Evolutionary conservation across 1,140 invertebrate genomes (phyloP).

Genomic region (Caenorhabditis remanei): DNA sequence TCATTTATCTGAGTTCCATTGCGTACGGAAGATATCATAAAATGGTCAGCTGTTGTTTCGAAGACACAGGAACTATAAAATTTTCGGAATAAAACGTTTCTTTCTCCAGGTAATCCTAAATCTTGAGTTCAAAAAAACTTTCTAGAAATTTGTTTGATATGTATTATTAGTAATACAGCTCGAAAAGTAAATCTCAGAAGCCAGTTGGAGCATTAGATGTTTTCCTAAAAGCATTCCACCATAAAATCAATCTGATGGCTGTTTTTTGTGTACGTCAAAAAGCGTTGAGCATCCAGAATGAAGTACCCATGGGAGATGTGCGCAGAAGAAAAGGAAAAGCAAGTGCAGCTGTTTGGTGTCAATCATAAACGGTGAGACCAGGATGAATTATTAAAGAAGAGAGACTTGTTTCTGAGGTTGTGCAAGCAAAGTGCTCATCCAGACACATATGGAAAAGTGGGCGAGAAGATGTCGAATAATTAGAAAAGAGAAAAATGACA

Average conservation of each 20-base stretch:
- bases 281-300: slow-evolving; percentile 41
- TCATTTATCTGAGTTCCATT: too few species aligned
- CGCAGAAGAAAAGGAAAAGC: slow-evolving; percentile 19
- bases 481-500: slow-evolving; percentile 11
- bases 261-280: slow-evolving; percentile 50
- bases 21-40: too few species aligned
- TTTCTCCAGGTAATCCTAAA: too few species aligned
- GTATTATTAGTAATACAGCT: too few species aligned
- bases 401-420: background rate
- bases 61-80: too few species aligned
- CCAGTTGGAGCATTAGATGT: background rate
- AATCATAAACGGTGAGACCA: slow-evolving; percentile 34
- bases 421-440: background rate
- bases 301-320: slow-evolving; percentile 52
- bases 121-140: too few species aligned
- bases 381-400: slow-evolving; percentile 38
- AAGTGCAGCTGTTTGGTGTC: slow-evolving; percentile 44
- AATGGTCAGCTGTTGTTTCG: too few species aligned
- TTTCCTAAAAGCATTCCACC: slow-evolving; percentile 38
- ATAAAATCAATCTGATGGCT: slow-evolving; percentile 53
- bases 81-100: too few species aligned
- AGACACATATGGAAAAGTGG: slow-evolving; percentile 28
- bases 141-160: too few species aligned
- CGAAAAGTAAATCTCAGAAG: too few species aligned
- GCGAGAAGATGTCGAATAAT: background rate